Evolutionary conservation across 2,888 invertebrate genomes (phyloP).

Genomic region (Platycheirus albimanus): DNA sequence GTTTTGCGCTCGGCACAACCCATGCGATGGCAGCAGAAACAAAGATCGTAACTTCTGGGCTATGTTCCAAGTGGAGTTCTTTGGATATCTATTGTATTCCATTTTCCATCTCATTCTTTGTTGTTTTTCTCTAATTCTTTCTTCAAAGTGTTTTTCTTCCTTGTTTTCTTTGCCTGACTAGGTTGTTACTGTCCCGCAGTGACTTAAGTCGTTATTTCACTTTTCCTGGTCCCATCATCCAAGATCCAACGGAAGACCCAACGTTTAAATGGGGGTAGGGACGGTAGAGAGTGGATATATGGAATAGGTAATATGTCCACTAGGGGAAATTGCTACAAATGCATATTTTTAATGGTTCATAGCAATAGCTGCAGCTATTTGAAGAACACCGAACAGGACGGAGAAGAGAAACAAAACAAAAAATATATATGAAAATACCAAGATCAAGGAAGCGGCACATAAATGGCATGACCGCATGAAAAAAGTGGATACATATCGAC

Average conservation of each 20-base stretch:
- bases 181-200: constrained; percentile 54
- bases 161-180: constrained; percentile 54
- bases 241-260: constrained; percentile 45
- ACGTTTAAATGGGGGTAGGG: background rate
- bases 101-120: constrained; percentile 44
- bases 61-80: constrained; percentile 38
- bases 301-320: constrained; percentile 77
- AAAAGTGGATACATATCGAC: background rate
- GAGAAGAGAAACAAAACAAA: too few species aligned
- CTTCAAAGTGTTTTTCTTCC: constrained; percentile 38
- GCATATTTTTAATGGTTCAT: constrained; percentile 77
- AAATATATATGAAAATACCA: constrained; percentile 30
- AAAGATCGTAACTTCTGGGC: constrained; percentile 60
- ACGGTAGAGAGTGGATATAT: background rate
- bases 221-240: constrained; percentile 77
- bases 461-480: background rate
- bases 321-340: constrained; percentile 79
- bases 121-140: constrained; percentile 22
- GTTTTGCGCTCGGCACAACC: constrained; percentile 25
- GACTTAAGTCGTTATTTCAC: constrained; percentile 76
- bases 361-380: constrained; percentile 6
- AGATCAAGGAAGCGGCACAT: constrained; percentile 40
- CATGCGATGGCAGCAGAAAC: constrained; percentile 9
- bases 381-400: background rate
- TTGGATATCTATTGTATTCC: constrained; percentile 57